These are phyloP conservation scores for Drosophila auraria DNA, from an alignment of 1,140 invertebrate genomes.

Conservation along the genomic window DNA sequence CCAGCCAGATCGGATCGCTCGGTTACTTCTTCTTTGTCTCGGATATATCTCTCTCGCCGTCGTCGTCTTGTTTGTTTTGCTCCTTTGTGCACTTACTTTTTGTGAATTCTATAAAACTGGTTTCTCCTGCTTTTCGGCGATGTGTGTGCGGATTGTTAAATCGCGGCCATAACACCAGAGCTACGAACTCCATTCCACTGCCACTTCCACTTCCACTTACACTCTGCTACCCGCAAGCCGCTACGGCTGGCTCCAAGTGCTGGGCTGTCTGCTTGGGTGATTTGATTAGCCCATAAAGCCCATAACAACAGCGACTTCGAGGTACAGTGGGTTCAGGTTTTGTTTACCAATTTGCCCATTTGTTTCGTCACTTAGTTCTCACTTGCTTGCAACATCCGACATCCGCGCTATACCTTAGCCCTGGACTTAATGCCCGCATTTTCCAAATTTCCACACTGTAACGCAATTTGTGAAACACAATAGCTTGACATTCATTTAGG, in stretches of 20 bases:
- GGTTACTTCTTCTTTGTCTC: constrained; percentile 43
- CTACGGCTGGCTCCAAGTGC: constrained; percentile 10
- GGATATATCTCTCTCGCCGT: constrained; percentile 25
- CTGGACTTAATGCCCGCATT: constrained; percentile 28
- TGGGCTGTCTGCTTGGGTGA: constrained; percentile 40
- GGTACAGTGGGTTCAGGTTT: constrained; percentile 45
- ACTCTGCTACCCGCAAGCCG: background rate
- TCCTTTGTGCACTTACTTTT: constrained; percentile 62
- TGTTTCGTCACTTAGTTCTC: constrained; percentile 42
- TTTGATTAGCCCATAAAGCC: constrained; percentile 53
- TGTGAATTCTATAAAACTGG: constrained; percentile 65
- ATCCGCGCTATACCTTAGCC: background rate
- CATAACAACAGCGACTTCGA: constrained; percentile 19
- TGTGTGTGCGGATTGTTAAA: constrained; percentile 38
- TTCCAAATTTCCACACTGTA: constrained; percentile 25
- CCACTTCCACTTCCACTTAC: background rate
- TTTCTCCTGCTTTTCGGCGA: constrained; percentile 45
- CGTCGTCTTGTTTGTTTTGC: constrained; percentile 46
- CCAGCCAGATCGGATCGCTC: constrained; percentile 18
- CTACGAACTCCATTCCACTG: constrained; percentile 35
- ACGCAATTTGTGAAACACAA: constrained; percentile 8
- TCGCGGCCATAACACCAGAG: constrained; percentile 26
- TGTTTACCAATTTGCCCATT: constrained; percentile 37
- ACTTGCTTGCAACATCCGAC: constrained; percentile 28
- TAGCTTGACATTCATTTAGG: constrained; percentile 5